Evolutionary conservation across 1,140 invertebrate species (phyloP), one percentile per base, ranked within the genome.

Genomic region (Hirudo medicinalis): DNA sequence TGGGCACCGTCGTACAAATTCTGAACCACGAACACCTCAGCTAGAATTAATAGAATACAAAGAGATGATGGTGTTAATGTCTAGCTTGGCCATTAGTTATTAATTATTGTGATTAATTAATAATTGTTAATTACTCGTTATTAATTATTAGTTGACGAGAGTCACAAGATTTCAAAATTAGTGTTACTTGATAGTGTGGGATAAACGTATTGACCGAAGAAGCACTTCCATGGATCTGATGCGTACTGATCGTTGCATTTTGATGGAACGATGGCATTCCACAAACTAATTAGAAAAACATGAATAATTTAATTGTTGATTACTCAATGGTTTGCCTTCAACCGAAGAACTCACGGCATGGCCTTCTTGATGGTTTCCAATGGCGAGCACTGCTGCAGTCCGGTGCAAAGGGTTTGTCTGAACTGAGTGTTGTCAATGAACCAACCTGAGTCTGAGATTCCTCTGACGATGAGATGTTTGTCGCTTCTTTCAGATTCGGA

Each of bases 1-100:
- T 95, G 93, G 1, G 91, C 92, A 78, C 94, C 92, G 79, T 96
- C 93, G 81, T 93, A 95, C 27, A 95, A 85, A 87, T 91, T 94
- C 86, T 95, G 92, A 78, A 96, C 91, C 0, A 96, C 88, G 80
- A 94, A 96, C 20, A 95, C 83, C 0, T 91, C 90, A 71, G 89
- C 92, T 92, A 79, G 8, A 80, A 77, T 49, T 49, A 49, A 49
- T 49, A 49, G 15, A 49, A 49, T 49, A 17, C 11, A 49, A 49
- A 17, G 4, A 40, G 4, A 49, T 49, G 43, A 15, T 49, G 9
- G 0, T 17, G 11, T 49, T 49, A 0, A 49, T 17, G 43, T 49
- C 15, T 49, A 49, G 43, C 6, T 36, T 36, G 32, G 32, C 6
- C 2, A 36, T 36, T 36, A 36, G 6, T 36, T 36, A 36, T 36